Percentiles rank a stretch among this genome's conserved stretches.
Conservation (phyloP, 2,113 vertebrate species). For the Perca fluviatilis region DNA sequence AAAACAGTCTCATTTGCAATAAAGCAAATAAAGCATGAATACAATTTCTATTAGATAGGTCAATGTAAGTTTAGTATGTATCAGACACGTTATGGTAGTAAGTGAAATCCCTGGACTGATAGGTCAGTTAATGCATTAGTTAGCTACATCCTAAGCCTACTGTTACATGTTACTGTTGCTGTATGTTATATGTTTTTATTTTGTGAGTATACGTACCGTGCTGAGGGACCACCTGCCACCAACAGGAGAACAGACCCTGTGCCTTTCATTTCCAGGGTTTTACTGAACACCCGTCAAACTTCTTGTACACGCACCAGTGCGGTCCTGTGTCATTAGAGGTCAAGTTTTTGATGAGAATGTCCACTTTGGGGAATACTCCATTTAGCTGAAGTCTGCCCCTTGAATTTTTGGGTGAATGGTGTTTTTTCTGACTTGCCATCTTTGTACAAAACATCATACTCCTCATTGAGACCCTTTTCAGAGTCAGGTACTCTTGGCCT, state of each 20-base stretch:
- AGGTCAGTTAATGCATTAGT: neutral
- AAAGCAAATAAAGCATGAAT: too few relatives aligned
- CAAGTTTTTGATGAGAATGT: conserved; percentile 66
- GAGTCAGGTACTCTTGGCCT: rapidly evolving
- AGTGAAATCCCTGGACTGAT: neutral
- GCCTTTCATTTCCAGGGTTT: rapidly evolving
- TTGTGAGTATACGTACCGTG: neutral
- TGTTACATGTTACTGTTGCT: neutral
- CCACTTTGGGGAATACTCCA: rapidly evolving
- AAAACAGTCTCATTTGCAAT: too few relatives aligned
- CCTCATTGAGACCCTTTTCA: conserved; percentile 22
- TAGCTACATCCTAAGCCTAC: neutral
- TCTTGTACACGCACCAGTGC: conserved; percentile 56
- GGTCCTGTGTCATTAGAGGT: conserved; percentile 49
- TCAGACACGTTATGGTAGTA: neutral
- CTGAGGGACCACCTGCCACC: conserved; percentile 59
- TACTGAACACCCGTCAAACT: rapidly evolving
- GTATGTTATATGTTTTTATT: neutral
- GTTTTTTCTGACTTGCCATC: rapidly evolving
- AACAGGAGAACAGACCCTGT: conserved; percentile 54
- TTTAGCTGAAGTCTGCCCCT: rapidly evolving
- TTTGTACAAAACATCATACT: rapidly evolving
- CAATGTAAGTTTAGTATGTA: neutral
- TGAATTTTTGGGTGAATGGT: rapidly evolving
- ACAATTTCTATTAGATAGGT: neutral